Base-by-base conservation (phyloP, 2,888 invertebrate species). In the Teleogryllus oceanicus region DNA sequence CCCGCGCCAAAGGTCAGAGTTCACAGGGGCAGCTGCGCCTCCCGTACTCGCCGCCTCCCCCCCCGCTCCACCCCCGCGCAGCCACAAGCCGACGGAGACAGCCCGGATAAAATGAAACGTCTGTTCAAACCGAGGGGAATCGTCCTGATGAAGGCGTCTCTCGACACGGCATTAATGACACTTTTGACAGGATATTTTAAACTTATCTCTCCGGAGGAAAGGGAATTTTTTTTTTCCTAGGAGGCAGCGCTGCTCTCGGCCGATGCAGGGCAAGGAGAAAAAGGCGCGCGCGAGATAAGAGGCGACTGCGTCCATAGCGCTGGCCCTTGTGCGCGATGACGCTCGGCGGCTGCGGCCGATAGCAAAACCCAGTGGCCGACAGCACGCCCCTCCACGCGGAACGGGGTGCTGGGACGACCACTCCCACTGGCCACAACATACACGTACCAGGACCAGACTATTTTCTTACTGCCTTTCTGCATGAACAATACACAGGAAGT, bases 81-180 rank as follows among this genome's bases (percentile, higher is more conserved):
- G 37, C 37, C 37, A 1, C 37, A 37, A 5, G 8, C 62, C 62
- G n/a, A 10, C 62, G n/a, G n/a, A 62, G 49, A 74, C 49, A 78
- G 50, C 49, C 78, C 49, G 74, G 74, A 78, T 78, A 78, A 78
- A 51, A 78, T 78, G 24, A 24, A 21, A 20, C 49, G 78, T 16
- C 20, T 78, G 50, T 78, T 20, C 78, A 20, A 51, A 24, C 50
- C 2, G 16, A 37, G 77, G 77, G 77, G 12, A 24, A 37, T 62
- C 62, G 62, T 62, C 62, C 62, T 77, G 77, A 80, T 80, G 77
- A 80, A 80, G 77, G 13, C 77, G 75, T 75, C 77, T n/a, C 37
- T 78, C 80, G 50, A 74, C 78, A 77, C 77, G 79, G 77, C 80
- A 80, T 77, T 78, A 80, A 80, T 78, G 80, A 49, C 74, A 78